phyloP scores from a whole-genome alignment of 2,113 vertebrate species.

The Epinephelus cyanopodus region DNA sequence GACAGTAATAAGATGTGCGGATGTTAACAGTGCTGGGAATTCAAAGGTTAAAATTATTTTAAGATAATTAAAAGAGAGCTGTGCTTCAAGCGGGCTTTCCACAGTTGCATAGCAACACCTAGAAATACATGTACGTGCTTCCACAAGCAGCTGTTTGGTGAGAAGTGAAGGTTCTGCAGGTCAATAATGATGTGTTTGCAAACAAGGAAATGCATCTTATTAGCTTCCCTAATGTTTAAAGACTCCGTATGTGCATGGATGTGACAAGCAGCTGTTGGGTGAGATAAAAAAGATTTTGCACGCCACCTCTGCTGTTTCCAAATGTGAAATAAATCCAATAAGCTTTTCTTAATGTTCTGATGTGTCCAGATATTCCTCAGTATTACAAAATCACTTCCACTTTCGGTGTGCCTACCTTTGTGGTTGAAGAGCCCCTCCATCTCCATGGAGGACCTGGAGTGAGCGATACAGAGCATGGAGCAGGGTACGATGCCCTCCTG shows the following conservation, averaged over 20 bases:
- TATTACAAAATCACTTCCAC: background rate
- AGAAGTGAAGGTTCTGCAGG: slow-evolving; percentile 33
- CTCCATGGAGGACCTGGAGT: slow-evolving; percentile 96
- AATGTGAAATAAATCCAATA: slow-evolving; percentile 11
- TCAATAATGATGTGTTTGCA: slow-evolving; percentile 49
- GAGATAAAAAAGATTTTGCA: background rate
- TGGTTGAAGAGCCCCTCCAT: slow-evolving; percentile 99
- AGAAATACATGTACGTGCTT: slow-evolving; percentile 35
- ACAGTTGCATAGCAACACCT: slow-evolving; percentile 69
- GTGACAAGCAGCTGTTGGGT: slow-evolving; percentile 23
- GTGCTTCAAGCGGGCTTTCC: slow-evolving; percentile 17
- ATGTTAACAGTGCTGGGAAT: slow-evolving; percentile 21
- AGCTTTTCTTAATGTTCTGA: slow-evolving; percentile 1
- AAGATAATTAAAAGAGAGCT: slow-evolving; percentile 55
- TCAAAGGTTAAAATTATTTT: slow-evolving; percentile 31
- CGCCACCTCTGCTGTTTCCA: background rate
- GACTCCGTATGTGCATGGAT: slow-evolving; percentile 17
- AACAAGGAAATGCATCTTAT: slow-evolving; percentile 40
- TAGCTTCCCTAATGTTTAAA: background rate
- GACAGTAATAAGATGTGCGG: background rate
- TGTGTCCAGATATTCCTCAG: background rate
- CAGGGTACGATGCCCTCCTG: slow-evolving; percentile 95
- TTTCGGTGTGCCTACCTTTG: slow-evolving; percentile 89
- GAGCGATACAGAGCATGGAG: slow-evolving; percentile 93
- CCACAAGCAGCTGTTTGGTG: slow-evolving; percentile 48